These are phyloP conservation scores for Ceuthmochares aereus DNA, from an alignment of 2,113 vertebrate genomes.

Conservation along the genomic window DNA sequence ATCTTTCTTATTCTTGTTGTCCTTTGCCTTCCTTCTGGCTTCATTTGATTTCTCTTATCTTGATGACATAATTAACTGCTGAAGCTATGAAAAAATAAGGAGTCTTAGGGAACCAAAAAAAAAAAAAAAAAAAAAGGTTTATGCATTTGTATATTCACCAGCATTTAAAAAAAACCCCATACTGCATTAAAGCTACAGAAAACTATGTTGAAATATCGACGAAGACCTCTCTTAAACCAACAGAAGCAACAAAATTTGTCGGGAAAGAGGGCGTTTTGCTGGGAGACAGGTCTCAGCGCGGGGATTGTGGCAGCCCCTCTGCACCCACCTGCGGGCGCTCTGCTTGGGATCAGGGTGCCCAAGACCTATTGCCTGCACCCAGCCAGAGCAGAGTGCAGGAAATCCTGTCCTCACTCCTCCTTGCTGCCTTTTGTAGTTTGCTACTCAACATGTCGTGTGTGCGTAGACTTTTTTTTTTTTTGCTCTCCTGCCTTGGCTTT, in stretches of 20 bases:
- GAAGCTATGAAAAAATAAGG: conserved; percentile 85
- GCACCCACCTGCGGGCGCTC: no score
- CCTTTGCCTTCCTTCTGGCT: conserved; percentile 92
- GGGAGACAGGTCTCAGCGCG: neutral
- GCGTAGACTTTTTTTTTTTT: neutral
- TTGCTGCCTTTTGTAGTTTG: neutral
- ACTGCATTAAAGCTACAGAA: conserved; percentile 17
- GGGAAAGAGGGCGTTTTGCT: neutral
- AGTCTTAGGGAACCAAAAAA: conserved; percentile 74
- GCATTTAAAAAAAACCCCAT: neutral
- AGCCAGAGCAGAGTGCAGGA: neutral
- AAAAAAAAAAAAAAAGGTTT: conserved; percentile 67
- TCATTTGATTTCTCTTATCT: conserved; percentile 94
- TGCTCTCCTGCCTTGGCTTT: neutral
- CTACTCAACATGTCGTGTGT: neutral
- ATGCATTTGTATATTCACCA: conserved; percentile 74
- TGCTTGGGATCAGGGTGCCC: neutral
- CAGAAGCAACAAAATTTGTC: neutral
- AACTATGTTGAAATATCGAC: conserved; percentile 13
- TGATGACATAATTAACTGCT: conserved; percentile 95
- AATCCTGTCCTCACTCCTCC: neutral
- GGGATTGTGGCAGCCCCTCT: accelerated
- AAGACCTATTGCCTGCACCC: accelerated
- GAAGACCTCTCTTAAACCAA: neutral
- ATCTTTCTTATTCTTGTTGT: conserved; percentile 98